A percentile compares a stretch with the other conserved stretches of the same genome.
Evolutionary conservation across 2,888 invertebrate species (phyloP).

Genomic region (Drosophila incognita): DNA sequence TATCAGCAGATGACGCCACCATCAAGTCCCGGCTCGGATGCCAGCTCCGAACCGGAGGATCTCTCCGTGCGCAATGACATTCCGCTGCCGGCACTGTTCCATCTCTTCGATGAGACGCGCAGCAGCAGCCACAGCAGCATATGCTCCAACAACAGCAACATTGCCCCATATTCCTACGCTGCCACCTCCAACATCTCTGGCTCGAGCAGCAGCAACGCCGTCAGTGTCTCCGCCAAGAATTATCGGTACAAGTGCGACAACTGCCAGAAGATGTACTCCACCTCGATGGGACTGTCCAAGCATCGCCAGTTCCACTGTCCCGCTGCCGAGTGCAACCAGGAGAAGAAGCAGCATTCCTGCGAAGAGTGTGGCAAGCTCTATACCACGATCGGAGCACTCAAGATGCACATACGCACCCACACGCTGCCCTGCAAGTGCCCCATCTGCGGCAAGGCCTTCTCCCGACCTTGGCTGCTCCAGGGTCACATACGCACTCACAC

Average conservation of each 20-base stretch:
- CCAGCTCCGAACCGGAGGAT: constrained; percentile 83
- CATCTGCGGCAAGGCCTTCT: constrained; percentile 84
- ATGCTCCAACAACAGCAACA: constrained; percentile 31
- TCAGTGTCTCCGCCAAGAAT: constrained; percentile 56
- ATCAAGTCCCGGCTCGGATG: constrained; percentile 81
- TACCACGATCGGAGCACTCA: constrained; percentile 84
- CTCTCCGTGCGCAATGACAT: constrained; percentile 83
- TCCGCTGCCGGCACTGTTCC: constrained; percentile 82
- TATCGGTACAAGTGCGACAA: constrained; percentile 94
- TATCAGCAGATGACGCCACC: constrained; percentile 82
- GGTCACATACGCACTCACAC: constrained; percentile 85
- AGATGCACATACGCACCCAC: constrained; percentile 85
- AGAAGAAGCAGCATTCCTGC: constrained; percentile 90
- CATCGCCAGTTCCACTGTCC: constrained; percentile 98
- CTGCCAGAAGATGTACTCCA: constrained; percentile 97
- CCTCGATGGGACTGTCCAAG: constrained; percentile 96
- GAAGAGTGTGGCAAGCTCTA: constrained; percentile 84
- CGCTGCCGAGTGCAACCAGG: constrained; percentile 91
- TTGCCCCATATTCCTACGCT: constrained; percentile 40
- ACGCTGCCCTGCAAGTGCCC: constrained; percentile 84
- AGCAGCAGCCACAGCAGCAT: constrained; percentile 44
- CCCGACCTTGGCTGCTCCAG: constrained; percentile 84
- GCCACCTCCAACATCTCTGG: constrained; percentile 18
- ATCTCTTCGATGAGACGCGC: constrained; percentile 76
- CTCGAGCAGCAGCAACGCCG: constrained; percentile 9